A percentile compares a stretch with the other conserved stretches of the same genome.
These are phyloP conservation scores for Arctia plantaginis DNA, from an alignment of 2,888 invertebrate species.

Conservation along the genomic window DNA sequence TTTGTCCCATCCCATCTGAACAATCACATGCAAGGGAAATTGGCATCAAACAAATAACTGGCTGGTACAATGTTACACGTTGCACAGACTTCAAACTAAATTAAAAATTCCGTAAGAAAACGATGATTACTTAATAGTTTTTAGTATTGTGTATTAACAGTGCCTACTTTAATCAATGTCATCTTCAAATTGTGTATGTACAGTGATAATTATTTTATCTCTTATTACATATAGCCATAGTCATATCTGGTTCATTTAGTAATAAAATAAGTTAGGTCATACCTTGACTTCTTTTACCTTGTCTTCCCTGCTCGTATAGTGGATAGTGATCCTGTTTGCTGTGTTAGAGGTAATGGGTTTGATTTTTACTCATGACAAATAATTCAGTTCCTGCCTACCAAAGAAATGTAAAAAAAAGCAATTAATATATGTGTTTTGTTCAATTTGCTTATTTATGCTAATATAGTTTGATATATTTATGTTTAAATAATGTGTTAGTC, in stretches of 20 bases:
- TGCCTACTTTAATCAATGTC: not conserved
- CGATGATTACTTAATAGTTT: no score
- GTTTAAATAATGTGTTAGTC: not conserved
- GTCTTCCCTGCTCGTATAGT: not conserved
- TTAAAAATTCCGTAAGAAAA: no score
- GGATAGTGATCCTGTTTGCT: not conserved
- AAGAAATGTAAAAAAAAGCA: not conserved
- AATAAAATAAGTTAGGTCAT: not conserved
- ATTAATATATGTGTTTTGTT: not conserved
- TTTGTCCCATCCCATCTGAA: no score
- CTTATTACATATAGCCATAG: not conserved
- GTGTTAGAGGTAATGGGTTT: no score
- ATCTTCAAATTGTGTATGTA: not conserved
- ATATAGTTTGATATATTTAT: not conserved
- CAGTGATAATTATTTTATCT: conserved; percentile 5
- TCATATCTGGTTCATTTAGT: not conserved
- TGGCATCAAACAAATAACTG: not conserved
- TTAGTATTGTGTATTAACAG: not conserved
- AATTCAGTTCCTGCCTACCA: no score
- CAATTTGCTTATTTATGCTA: not conserved
- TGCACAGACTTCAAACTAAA: no score
- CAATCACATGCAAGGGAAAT: no score
- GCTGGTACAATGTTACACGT: no score
- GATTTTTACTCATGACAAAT: no score
- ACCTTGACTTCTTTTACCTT: not conserved